Base-by-base conservation (phyloP, 2,113 vertebrate genomes). In the Martes martes region DNA sequence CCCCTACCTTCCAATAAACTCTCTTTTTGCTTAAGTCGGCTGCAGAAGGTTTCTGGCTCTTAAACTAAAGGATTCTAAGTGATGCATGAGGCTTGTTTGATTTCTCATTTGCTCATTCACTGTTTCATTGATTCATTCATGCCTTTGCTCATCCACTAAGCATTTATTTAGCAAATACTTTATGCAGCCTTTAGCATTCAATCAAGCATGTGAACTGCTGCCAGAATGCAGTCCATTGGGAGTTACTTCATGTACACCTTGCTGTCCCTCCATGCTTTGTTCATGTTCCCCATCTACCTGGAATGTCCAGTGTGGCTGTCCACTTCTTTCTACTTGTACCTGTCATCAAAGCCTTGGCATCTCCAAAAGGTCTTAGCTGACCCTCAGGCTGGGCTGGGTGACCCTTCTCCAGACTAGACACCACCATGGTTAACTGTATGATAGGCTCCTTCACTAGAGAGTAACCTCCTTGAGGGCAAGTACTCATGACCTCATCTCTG, bases 221-320 rank as follows among this genome's bases (percentile, higher is more conserved):
- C 42, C 14, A 18, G 42, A 26, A 61, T 33, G 23, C 2, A 36
- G 45, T 47, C 8, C 47, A 36, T 3, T 24, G 15, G 15, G 33
- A 61, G 28, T 61, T 45, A 36, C 2, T 4, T 13, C 31, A 33
- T 36, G 23, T 10, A 31, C 14, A 13, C 2, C 3, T 39, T 11
- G 13, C 10, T 28, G 11, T 65, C 65, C 28, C 21, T 69, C 31
- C 8, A 4, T 4, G 0, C 28, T 7, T 36, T 55, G 16, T 45
- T 26, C 24, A 2, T 2, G 18, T 33, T 1, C 23, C 11, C 7
- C 0, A 0, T 47, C 31, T 19, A 3, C 39, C 21, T 10, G 24
- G 26, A 45, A n/a, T 16, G 2, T 3, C n/a, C 31, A 15, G 4
- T 36, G 26, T 61, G 15, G 24, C 71, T 78, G 11, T 24, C 50